A percentile compares a stretch with the other conserved stretches of the same genome.
Evolutionary conservation across 2,113 vertebrate species (phyloP).

Genomic region (Neogobius melanostomus): DNA sequence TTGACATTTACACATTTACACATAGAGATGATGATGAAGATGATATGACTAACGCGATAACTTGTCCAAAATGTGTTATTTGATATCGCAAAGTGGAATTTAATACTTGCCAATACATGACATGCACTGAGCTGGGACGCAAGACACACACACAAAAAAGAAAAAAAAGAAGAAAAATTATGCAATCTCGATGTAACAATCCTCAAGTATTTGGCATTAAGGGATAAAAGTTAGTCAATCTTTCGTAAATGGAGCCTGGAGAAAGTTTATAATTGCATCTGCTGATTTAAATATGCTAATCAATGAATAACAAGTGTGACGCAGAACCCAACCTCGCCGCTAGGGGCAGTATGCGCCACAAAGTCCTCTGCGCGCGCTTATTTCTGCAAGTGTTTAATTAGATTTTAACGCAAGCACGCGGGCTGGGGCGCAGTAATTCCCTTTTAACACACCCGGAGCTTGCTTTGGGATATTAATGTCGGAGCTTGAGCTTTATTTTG

Average conservation of each 20-base stretch:
- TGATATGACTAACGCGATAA: not conserved
- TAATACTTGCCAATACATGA: not conserved
- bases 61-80: not conserved
- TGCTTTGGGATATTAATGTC: constrained; percentile 11
- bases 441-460: constrained; percentile 16
- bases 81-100: not conserved
- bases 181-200: constrained; percentile 11
- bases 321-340: constrained; percentile 57
- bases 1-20: not conserved
- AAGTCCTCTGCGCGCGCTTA: constrained; percentile 63
- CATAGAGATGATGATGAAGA: not conserved
- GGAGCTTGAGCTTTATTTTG: constrained; percentile 7
- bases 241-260: not conserved
- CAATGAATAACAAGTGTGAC: constrained; percentile 22
- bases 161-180: not conserved
- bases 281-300: constrained; percentile 46
- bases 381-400: constrained; percentile 43
- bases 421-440: constrained; percentile 28
- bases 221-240: not conserved
- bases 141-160: too few relatives aligned
- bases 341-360: constrained; percentile 78
- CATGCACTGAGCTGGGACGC: not conserved
- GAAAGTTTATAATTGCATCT: constrained; percentile 17
- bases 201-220: constrained; percentile 5
- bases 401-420: constrained; percentile 35